Evolutionary conservation across 2,113 vertebrate genomes (phyloP).

Genomic region (Pipra filicauda): DNA sequence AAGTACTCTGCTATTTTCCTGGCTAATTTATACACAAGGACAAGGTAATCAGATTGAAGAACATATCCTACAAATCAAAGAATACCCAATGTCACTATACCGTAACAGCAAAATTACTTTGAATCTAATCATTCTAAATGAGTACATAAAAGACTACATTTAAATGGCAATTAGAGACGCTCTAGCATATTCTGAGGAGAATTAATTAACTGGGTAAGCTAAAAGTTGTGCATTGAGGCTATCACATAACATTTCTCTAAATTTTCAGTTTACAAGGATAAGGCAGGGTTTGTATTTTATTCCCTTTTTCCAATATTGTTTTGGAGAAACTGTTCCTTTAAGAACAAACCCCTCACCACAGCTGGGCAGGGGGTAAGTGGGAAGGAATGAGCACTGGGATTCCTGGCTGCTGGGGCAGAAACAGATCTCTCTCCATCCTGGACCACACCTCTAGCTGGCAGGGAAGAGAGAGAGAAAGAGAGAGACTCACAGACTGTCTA

Average conservation of each 20-base stretch:
- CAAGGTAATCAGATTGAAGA: constrained; percentile 16
- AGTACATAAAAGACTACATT: not conserved
- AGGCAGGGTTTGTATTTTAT: not conserved
- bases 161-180: not conserved
- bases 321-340: not conserved
- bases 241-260: not conserved
- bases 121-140: not conserved
- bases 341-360: not conserved
- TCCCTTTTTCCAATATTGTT: not conserved
- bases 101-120: not conserved
- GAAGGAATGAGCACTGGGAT: not conserved
- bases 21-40: not conserved
- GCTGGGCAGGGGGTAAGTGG: not conserved
- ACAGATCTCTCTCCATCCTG: not conserved
- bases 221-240: not conserved
- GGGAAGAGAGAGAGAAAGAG: not conserved
- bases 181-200: not conserved
- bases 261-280: not conserved
- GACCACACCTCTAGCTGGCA: not conserved
- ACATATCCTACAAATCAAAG: not conserved
- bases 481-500: not conserved
- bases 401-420: not conserved
- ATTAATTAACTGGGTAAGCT: not conserved
- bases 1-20: not conserved
- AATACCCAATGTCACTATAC: not conserved